phyloP scores from a whole-genome alignment of 2,797 vertebrate genomes.

The Microtus obscurus region DNA sequence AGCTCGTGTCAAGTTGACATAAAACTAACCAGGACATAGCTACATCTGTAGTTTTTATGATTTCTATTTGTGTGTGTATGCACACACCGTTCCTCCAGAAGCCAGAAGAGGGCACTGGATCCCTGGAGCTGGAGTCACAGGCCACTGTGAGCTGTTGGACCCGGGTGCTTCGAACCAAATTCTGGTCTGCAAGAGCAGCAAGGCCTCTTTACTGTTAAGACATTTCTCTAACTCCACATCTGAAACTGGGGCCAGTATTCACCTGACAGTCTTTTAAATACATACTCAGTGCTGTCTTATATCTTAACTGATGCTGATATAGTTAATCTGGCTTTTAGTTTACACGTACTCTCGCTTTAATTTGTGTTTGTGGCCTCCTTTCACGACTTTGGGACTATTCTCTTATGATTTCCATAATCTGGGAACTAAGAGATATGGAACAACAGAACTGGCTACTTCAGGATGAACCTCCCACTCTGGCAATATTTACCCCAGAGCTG shows the following conservation, averaged over 20 bases:
- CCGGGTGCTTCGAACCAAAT: not conserved
- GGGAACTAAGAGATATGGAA: not conserved
- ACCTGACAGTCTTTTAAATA: not conserved
- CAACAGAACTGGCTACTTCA: not conserved
- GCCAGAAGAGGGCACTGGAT: not conserved
- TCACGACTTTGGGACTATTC: not conserved
- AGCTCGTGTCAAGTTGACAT: not conserved
- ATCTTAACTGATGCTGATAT: constrained; percentile 16
- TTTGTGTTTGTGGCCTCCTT: not conserved
- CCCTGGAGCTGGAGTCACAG: not conserved
- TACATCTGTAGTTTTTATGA: not conserved
- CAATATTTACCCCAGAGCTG: not conserved
- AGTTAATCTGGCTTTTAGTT: not conserved
- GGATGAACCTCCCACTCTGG: not conserved
- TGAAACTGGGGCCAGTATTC: not conserved
- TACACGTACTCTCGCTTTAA: not conserved
- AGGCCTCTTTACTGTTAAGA: not conserved
- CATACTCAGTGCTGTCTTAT: not conserved
- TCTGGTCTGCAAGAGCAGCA: not conserved
- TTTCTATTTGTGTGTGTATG: not conserved
- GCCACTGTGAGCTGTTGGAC: not conserved
- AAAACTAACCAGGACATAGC: not conserved
- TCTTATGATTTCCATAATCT: not conserved
- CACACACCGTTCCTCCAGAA: not conserved
- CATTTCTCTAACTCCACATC: not conserved